phyloP scores from a whole-genome alignment of 1,140 invertebrate genomes.

The Drosophila pachea region DNA sequence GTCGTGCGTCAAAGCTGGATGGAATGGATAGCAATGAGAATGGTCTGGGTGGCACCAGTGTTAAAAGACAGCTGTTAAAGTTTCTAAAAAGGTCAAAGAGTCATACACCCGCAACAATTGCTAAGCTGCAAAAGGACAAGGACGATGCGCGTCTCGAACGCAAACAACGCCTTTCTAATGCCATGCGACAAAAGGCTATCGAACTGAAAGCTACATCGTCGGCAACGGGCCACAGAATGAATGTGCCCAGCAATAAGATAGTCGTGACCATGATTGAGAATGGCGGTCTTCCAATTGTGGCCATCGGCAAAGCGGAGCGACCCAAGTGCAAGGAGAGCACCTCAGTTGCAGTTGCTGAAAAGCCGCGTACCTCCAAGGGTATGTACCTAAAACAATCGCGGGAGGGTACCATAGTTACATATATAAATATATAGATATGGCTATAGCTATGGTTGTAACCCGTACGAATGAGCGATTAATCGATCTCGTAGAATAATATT shows the following conservation, averaged over 20 bases:
- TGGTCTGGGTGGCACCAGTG: conserved; percentile 73
- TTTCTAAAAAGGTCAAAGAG: conserved; percentile 87
- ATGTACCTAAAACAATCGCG: conserved; percentile 31
- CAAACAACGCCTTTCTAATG: conserved; percentile 56
- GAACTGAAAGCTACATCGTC: no score
- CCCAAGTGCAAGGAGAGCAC: conserved; percentile 59
- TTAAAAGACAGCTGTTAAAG: conserved; percentile 86
- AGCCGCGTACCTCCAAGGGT: conserved; percentile 66
- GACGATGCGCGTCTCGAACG: conserved; percentile 51
- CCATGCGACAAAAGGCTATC: conserved; percentile 58
- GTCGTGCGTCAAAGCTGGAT: conserved; percentile 60
- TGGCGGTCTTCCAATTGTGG: conserved; percentile 76
- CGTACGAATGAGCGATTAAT: no score
- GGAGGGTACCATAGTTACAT: not conserved
- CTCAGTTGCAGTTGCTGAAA: conserved; percentile 46
- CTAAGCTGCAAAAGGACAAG: conserved; percentile 71
- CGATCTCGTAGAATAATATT: no score
- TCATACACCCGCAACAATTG: conserved; percentile 81
- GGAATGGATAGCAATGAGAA: conserved; percentile 45
- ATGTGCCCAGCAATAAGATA: conserved; percentile 78
- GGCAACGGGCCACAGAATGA: conserved; percentile 20
- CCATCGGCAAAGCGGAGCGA: conserved; percentile 75
- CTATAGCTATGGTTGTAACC: no score
- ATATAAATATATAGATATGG: no score
- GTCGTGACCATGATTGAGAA: conserved; percentile 80